These are phyloP conservation scores for Sturnira hondurensis DNA, from an alignment of 2,113 vertebrate species.

Conservation along the genomic window DNA sequence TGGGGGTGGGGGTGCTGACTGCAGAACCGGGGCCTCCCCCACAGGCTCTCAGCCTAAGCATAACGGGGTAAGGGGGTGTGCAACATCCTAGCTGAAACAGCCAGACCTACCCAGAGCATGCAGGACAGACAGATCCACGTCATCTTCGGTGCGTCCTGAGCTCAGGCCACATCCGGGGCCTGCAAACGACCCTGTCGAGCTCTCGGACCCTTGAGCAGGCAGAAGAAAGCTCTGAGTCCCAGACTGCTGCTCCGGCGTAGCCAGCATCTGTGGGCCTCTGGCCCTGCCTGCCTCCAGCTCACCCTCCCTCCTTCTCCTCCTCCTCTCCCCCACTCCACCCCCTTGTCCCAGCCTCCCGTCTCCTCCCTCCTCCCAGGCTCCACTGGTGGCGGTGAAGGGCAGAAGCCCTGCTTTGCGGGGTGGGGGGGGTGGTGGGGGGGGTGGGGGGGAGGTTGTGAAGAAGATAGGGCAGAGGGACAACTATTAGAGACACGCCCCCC, in stretches of 20 bases:
- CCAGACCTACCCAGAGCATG: conserved; percentile 91
- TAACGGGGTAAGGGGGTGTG: conserved; percentile 57
- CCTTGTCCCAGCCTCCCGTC: conserved; percentile 47
- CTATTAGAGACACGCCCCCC: not conserved
- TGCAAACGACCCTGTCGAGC: not conserved
- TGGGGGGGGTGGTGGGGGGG: no score
- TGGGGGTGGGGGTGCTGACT: no score
- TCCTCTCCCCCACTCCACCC: conserved; percentile 42
- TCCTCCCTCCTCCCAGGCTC: conserved; percentile 48
- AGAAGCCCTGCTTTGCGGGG: conserved; percentile 38
- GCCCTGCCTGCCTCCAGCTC: conserved; percentile 41
- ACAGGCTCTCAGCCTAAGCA: not conserved
- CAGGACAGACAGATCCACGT: conserved; percentile 95
- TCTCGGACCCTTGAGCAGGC: not conserved
- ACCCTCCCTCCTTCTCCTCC: conserved; percentile 20
- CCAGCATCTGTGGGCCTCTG: conserved; percentile 62
- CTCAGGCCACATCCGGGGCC: conserved; percentile 67
- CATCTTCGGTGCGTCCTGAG: conserved; percentile 80
- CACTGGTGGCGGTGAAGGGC: conserved; percentile 24
- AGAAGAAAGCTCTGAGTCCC: not conserved
- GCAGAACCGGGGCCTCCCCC: not conserved
- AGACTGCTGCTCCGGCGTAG: not conserved
- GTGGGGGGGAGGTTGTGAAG: not conserved
- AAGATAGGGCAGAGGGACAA: not conserved
- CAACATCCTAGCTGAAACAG: not conserved